Evolutionary conservation across 2,888 invertebrate species (phyloP).

Genomic region (Acanthosepion esculentum): DNA sequence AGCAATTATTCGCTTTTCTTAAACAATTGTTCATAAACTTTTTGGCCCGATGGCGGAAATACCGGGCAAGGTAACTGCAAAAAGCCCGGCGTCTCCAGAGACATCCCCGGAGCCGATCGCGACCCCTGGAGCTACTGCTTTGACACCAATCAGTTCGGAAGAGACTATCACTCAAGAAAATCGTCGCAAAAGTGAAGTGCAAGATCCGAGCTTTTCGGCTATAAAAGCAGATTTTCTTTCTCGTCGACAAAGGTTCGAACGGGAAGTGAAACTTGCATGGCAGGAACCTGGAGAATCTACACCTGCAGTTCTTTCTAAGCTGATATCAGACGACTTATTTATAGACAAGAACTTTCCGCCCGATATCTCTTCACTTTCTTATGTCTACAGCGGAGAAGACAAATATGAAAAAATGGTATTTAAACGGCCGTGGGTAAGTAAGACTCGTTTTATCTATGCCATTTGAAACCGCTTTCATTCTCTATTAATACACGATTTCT

Average conservation of each 20-base stretch:
- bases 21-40: neutral
- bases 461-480: too few species aligned
- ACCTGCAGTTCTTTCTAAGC: neutral
- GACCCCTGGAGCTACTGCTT: neutral
- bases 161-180: neutral
- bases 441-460: too few species aligned
- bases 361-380: slow-evolving; percentile 83
- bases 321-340: slow-evolving; percentile 79
- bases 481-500: too few species aligned
- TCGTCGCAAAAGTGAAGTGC: neutral
- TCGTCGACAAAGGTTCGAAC: neutral
- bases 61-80: neutral
- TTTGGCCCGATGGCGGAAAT: neutral
- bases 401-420: slow-evolving; percentile 90
- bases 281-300: neutral
- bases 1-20: neutral
- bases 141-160: neutral
- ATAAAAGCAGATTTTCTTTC: neutral
- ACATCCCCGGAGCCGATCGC: neutral
- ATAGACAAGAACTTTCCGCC: slow-evolving; percentile 93
- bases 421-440: slow-evolving; percentile 86
- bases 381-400: slow-evolving; percentile 84
- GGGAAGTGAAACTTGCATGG: neutral
- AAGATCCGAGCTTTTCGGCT: neutral
- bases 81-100: neutral